Evolutionary conservation across 2,797 vertebrate species (phyloP).

Genomic region (Chelmon rostratus): DNA sequence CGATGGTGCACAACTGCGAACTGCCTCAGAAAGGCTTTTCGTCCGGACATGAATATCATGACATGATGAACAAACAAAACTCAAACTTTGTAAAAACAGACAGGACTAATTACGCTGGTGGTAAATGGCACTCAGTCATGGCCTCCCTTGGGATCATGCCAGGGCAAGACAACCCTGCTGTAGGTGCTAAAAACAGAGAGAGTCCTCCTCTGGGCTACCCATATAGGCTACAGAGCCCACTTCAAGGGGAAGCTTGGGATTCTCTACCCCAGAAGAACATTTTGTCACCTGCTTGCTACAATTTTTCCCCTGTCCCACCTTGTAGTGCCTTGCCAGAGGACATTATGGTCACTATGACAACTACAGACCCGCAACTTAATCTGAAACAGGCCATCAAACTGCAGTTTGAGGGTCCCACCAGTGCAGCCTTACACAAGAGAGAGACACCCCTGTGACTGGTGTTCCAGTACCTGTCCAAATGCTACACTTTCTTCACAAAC

Average conservation of each 20-base stretch:
- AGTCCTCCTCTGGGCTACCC: conserved; percentile 82
- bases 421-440: conserved; percentile 85
- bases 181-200: conserved; percentile 73
- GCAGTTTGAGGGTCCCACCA: conserved; percentile 90
- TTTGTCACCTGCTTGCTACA: conserved; percentile 74
- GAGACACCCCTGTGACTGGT: conserved; percentile 87
- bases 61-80: conserved; percentile 72
- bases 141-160: conserved; percentile 86
- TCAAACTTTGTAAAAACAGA: conserved; percentile 73
- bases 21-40: conserved; percentile 66
- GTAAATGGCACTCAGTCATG: conserved; percentile 85
- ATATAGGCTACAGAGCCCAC: conserved; percentile 72
- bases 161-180: conserved; percentile 75
- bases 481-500: background rate
- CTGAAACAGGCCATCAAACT: conserved; percentile 90
- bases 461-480: conserved; percentile 37
- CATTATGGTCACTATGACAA: conserved; percentile 77
- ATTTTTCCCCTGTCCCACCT: conserved; percentile 61
- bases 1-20: conserved; percentile 73
- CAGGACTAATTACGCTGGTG: conserved; percentile 56
- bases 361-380: conserved; percentile 87
- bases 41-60: conserved; percentile 63
- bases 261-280: conserved; percentile 73
- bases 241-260: conserved; percentile 76
- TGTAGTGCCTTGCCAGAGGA: conserved; percentile 82